Percentiles rank a stretch among this genome's conserved stretches.
Conservation (phyloP, 2,888 invertebrate species). For the Julus scanicus region DNA sequence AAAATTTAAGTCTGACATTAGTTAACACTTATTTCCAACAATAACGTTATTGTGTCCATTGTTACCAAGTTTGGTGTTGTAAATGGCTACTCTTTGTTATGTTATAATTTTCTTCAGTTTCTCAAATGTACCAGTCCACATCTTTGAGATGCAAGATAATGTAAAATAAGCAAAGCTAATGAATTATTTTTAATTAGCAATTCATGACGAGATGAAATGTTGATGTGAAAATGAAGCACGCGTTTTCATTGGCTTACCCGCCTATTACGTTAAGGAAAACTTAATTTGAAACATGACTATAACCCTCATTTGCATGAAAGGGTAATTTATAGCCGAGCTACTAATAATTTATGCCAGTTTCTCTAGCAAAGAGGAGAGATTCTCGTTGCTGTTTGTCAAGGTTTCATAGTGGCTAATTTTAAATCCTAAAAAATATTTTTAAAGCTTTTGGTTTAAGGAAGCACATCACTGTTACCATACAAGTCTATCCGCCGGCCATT, state of each 20-base stretch:
- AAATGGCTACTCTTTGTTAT: too few relatives aligned
- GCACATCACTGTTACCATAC: background rate
- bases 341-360: slow-evolving; percentile 17
- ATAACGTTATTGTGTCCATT: too few relatives aligned
- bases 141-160: background rate
- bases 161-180: slow-evolving; percentile 19
- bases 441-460: background rate
- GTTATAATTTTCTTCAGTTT: background rate
- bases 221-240: background rate
- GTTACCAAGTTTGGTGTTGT: too few relatives aligned
- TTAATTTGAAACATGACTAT: slow-evolving; percentile 36
- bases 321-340: slow-evolving; percentile 6
- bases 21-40: too few relatives aligned
- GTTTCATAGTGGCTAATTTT: background rate
- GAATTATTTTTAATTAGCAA: slow-evolving; percentile 38
- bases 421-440: background rate
- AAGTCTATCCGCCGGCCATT: too few relatives aligned
- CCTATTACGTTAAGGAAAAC: slow-evolving; percentile 22
- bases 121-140: background rate
- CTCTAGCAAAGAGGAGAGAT: background rate
- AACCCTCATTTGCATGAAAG: slow-evolving; percentile 23
- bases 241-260: background rate
- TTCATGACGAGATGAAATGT: slow-evolving; percentile 30
- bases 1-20: too few relatives aligned
- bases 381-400: background rate